Evolutionary conservation across 2,797 vertebrate species (phyloP).

Genomic region (Schizopygopsis pylzovi): DNA sequence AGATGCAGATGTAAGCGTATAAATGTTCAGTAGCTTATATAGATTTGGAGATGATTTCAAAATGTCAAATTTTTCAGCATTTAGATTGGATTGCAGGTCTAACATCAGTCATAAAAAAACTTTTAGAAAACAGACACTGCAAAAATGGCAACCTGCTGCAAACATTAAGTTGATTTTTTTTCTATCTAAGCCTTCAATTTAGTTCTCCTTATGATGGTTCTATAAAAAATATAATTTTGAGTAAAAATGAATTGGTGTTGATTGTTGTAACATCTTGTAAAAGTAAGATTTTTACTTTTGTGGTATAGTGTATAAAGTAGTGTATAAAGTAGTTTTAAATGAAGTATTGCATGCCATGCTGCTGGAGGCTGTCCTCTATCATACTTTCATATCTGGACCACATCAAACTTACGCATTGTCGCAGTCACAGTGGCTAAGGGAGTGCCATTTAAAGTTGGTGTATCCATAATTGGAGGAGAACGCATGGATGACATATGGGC

Average conservation of each 20-base stretch:
- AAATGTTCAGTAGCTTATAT: background rate
- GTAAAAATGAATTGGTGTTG: background rate
- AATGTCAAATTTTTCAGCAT: background rate
- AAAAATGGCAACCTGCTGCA: background rate
- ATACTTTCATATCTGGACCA: background rate
- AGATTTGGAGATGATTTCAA: background rate
- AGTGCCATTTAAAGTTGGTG: constrained; percentile 89
- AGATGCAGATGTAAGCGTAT: constrained; percentile 24
- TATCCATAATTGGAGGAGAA: constrained; percentile 85
- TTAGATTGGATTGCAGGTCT: background rate
- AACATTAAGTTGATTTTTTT: background rate
- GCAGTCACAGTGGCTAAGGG: constrained; percentile 91
- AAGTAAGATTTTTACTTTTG: too few relatives aligned
- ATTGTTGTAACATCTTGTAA: background rate
- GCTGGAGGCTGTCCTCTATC: background rate
- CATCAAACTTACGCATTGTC: constrained; percentile 81
- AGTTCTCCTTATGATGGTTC: background rate
- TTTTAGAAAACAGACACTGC: background rate
- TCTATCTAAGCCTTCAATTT: background rate
- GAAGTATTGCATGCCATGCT: background rate
- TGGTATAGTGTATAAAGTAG: background rate
- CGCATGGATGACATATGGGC: constrained; percentile 88
- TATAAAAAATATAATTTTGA: background rate
- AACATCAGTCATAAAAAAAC: background rate
- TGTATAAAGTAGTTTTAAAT: background rate